Percentiles rank a stretch among this genome's conserved stretches.
Conservation (phyloP, 2,113 vertebrate species). For the Channa argus region DNA sequence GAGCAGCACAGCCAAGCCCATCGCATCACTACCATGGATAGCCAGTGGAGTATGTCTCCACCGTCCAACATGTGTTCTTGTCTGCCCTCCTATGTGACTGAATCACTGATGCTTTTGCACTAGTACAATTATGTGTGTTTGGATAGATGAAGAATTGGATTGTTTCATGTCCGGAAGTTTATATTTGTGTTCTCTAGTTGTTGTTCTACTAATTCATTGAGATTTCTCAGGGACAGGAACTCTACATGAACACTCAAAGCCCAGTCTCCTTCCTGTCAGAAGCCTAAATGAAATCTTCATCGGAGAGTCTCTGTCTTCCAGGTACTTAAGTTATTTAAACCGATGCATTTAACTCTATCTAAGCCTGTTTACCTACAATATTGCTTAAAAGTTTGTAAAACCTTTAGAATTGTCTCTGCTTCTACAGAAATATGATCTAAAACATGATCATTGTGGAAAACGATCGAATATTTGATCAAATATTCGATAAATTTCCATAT, state of each 20-base stretch:
- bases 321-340: constrained; percentile 78
- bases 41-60: constrained; percentile 63
- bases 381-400: too few species aligned
- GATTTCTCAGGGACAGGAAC: constrained; percentile 58
- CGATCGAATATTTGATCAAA: too few species aligned
- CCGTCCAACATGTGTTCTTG: neutral
- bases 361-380: neutral
- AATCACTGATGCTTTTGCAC: neutral
- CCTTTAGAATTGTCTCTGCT: too few species aligned
- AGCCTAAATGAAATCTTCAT: constrained; percentile 98
- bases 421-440: too few species aligned
- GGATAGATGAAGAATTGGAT: neutral
- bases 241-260: constrained; percentile 81
- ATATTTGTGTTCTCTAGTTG: neutral
- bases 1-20: constrained; percentile 93
- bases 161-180: neutral
- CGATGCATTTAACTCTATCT: neutral
- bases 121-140: neutral
- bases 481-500: too few species aligned
- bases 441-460: too few species aligned
- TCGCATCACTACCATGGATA: constrained; percentile 77
- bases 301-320: constrained; percentile 97
- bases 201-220: neutral
- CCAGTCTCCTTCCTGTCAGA: constrained; percentile 91
- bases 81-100: neutral